Base-by-base conservation (phyloP, 2,113 vertebrate genomes). In the Notarius quadriscutis region DNA sequence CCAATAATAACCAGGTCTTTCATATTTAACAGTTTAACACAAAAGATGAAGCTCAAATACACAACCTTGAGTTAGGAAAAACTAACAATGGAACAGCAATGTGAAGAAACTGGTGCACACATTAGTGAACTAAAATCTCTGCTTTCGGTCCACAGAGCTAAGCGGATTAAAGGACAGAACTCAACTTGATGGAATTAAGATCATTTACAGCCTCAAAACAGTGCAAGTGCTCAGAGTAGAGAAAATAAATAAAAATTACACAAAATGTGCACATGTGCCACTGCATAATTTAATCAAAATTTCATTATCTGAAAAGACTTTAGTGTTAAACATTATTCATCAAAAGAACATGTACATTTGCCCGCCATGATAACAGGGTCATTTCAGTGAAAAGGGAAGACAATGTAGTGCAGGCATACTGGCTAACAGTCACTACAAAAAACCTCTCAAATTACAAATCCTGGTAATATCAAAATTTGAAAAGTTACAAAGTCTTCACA, bases 401-500 rank as follows among this genome's bases (percentile, higher is more conserved):
- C 77, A 84, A 84, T 79, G 48, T 63, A 63, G 48, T 65, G 53
- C 48, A 60, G 63, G 85, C 77, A 71, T 67, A 27, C 15, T 69
- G 63, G 77, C 65, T 50, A n/a, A 27, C 12, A 48, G 51, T 20
- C 34, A 84, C 63, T 55, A 80, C 57, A 83, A 86, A 65, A 86
- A 51, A 25, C 2, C 83, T 71, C 67, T 89, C 58, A 9, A 81
- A 77, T 82, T 80, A 89, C 62, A 92, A 88, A 92, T 83, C 34
- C 60, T 84, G 50, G 1, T 91, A 77, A 81, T 84, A 90, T 90
- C 1, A 89, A 92, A 91, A 85, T 81, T 65, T 69, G 62, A 62
- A 62, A 80, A 81, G 87, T 86, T 87, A 90, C 91, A 75, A 94
- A 86, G 85, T 83, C 89, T 92, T 86, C 57, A 74, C 77, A 27